Evolutionary conservation across 2,888 invertebrate genomes (phyloP).

Genomic region (Agrotis puta): DNA sequence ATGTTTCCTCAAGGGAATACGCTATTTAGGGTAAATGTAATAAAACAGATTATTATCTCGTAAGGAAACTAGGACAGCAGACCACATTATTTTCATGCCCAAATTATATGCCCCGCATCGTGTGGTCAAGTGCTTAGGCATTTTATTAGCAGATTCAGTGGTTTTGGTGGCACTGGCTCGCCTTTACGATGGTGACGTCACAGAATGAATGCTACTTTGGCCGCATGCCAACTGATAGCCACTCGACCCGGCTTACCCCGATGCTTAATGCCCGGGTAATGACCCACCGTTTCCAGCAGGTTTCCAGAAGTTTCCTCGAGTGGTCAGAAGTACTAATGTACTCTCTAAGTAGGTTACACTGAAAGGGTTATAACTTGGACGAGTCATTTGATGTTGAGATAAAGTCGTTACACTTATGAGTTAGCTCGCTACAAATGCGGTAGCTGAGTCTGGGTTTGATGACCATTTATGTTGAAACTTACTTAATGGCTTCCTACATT

Average conservation of each 20-base stretch:
- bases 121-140: slow-evolving; percentile 58
- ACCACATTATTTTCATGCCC: slow-evolving; percentile 51
- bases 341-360: slow-evolving; percentile 50
- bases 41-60: slow-evolving; percentile 38
- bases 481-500: slow-evolving; percentile 28
- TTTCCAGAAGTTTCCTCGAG: slow-evolving; percentile 62
- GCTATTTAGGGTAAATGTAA: slow-evolving; percentile 1
- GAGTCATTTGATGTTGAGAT: slow-evolving; percentile 52
- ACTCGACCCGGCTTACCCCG: slow-evolving; percentile 81
- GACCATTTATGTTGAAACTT: slow-evolving; percentile 45
- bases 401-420: slow-evolving; percentile 45
- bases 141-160: slow-evolving; percentile 63
- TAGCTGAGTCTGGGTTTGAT: slow-evolving; percentile 46
- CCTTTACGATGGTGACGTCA: slow-evolving; percentile 76
- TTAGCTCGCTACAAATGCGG: slow-evolving; percentile 27
- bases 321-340: slow-evolving; percentile 57
- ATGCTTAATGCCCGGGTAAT: slow-evolving; percentile 84
- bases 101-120: slow-evolving; percentile 46
- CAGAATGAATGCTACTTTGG: slow-evolving; percentile 84
- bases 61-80: slow-evolving; percentile 21
- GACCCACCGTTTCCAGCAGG: slow-evolving; percentile 82
- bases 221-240: slow-evolving; percentile 85
- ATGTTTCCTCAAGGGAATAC: neutral
- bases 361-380: slow-evolving; percentile 55
- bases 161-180: slow-evolving; percentile 51